Evolutionary conservation across 2,888 invertebrate species (phyloP).

Genomic region (Acleris holmiana): DNA sequence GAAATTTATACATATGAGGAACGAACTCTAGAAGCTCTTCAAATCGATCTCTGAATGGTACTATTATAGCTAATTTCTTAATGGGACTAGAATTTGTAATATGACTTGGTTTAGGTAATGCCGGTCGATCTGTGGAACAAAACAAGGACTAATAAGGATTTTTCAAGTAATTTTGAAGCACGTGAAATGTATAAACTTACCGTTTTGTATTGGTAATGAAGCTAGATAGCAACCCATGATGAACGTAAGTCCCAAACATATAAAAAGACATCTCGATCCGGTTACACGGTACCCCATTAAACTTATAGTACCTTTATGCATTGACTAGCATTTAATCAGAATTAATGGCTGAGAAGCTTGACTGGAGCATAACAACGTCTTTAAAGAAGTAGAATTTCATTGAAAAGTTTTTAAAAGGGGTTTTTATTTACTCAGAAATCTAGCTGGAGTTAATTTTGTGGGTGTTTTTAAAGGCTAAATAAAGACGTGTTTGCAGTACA

Average conservation of each 20-base stretch:
- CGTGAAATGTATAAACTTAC: slow-evolving; percentile 49
- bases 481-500: neutral
- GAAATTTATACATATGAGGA: slow-evolving; percentile 94
- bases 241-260: slow-evolving; percentile 72
- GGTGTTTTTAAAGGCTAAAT: slow-evolving; percentile 13
- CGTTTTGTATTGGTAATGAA: slow-evolving; percentile 70
- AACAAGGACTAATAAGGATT: slow-evolving; percentile 13
- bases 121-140: slow-evolving; percentile 56
- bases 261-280: slow-evolving; percentile 69
- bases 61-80: slow-evolving; percentile 90
- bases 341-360: slow-evolving; percentile 27
- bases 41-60: slow-evolving; percentile 98
- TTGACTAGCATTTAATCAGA: slow-evolving; percentile 44
- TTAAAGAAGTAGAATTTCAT: slow-evolving; percentile 42
- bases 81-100: slow-evolving; percentile 45
- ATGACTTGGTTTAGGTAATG: slow-evolving; percentile 58
- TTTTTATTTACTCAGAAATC: neutral
- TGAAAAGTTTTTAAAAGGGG: slow-evolving; percentile 40
- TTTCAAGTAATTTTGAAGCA: slow-evolving; percentile 21
- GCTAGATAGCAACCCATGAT: slow-evolving; percentile 77
- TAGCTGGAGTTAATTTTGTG: neutral
- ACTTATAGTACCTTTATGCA: slow-evolving; percentile 58
- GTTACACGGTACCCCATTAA: slow-evolving; percentile 72
- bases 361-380: slow-evolving; percentile 2
- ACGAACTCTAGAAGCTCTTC: slow-evolving; percentile 97